Evolutionary conservation across 2,113 vertebrate species (phyloP).

Genomic region (Natator depressus): DNA sequence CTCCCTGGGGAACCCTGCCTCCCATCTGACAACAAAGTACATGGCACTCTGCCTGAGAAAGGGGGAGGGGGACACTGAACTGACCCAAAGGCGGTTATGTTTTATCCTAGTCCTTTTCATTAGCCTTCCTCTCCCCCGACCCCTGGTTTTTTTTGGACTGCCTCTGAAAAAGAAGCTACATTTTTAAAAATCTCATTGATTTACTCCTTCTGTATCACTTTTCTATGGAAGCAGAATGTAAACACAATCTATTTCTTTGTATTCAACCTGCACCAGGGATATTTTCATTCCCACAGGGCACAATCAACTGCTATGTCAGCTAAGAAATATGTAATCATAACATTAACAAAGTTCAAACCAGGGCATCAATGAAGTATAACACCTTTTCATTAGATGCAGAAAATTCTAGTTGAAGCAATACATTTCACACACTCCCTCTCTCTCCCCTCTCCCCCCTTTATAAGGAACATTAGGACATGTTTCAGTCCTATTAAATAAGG

Average conservation of each 20-base stretch:
- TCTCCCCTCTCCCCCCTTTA: not conserved
- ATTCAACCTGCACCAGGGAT: not conserved
- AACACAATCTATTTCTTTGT: not conserved
- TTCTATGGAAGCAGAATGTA: not conserved
- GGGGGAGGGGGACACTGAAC: not conserved
- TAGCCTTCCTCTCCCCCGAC: not conserved
- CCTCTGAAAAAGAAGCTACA: not conserved
- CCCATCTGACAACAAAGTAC: not conserved
- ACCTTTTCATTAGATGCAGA: accelerated
- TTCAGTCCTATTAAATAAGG: not conserved
- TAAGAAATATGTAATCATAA: accelerated
- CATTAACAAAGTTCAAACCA: not conserved
- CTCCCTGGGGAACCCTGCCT: not conserved
- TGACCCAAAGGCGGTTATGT: not conserved
- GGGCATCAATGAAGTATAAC: not conserved
- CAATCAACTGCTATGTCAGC: not conserved
- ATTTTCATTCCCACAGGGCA: not conserved
- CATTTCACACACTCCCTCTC: accelerated
- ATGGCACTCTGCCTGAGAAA: not conserved
- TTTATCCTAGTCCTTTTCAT: not conserved
- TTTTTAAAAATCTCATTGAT: not conserved
- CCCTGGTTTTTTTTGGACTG: not conserved
- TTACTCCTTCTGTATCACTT: not conserved
- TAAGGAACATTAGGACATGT: not conserved
- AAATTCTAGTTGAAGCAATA: not conserved